Base-by-base conservation (phyloP, 2,888 invertebrate species). In the Eutolmus rufibarbis region DNA sequence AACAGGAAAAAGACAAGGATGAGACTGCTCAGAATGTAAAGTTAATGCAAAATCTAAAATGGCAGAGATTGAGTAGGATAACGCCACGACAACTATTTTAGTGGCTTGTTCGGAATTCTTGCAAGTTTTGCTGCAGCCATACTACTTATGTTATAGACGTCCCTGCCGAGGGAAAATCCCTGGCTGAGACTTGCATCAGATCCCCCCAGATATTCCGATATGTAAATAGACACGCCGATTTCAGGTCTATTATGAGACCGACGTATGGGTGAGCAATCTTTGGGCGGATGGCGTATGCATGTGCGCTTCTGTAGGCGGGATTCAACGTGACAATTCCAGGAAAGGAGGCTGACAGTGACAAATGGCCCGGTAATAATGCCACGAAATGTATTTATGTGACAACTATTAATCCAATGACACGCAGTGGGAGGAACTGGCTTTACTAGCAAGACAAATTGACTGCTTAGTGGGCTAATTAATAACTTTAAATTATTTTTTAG, bases 41-140 rank as follows among this genome's bases (percentile, higher is more conserved):
- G 82, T 82, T 57, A 82, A 82, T 82, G 82, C 82, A 82, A 82
- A 82, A 82, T 82, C 82, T 82, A 57, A 82, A 82, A 82, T 82
- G 82, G 82, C 82, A 82, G 56, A 82, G 82, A 82, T 82, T 82
- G 82, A 82, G 66, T 56, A 19, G 82, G 82, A 82, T 82, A 82
- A 82, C 31, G 82, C 82, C 82, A 66, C 82, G 82, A 82, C 82
- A 82, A 82, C 82, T 57, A 82, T 82, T 82, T 82, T 82, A 82
- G 57, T 57, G 82, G 82, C 37, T 82, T 40, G 66, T 66, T 66
- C 66, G 23, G 40, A 66, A 82, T 82, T 57, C 66, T 82, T 82
- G 46, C 31, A 82, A 82, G 82, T 82, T 82, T 34, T 40, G 40
- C 66, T 51, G 51, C 51, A 79, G 51, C 40, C 19, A 31, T n/a